A percentile compares a stretch with the other conserved stretches of the same genome.
Evolutionary conservation across 2,113 vertebrate species (phyloP).

Genomic region (Riparia riparia): DNA sequence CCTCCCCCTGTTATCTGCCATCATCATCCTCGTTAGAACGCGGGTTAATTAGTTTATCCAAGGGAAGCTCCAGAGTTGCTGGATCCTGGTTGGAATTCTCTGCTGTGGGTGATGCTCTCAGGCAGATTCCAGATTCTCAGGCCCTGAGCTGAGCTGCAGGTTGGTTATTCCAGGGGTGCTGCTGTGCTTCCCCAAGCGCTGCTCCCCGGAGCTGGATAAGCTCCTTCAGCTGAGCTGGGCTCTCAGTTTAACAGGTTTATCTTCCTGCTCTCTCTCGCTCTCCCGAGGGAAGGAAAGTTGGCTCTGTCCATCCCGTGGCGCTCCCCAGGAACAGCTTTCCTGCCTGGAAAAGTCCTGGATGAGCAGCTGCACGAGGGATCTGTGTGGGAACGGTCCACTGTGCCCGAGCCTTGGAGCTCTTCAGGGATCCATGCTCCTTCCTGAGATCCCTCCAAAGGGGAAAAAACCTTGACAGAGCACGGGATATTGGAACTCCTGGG

Average conservation of each 20-base stretch:
- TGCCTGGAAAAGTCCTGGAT: not conserved
- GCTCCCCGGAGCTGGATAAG: not conserved
- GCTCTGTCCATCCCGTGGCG: not conserved
- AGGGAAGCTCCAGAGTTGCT: not conserved
- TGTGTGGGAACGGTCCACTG: not conserved
- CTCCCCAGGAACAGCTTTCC: not conserved
- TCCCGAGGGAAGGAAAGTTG: not conserved
- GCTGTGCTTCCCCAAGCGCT: not conserved
- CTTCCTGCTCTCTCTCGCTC: accelerated
- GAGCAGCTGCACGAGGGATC: not conserved
- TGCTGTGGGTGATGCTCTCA: not conserved
- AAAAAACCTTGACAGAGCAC: not conserved
- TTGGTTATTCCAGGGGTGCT: not conserved
- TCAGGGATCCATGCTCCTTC: not conserved
- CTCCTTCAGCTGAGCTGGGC: not conserved
- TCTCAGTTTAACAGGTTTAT: not conserved
- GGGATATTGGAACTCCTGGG: not conserved
- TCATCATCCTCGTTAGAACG: not conserved
- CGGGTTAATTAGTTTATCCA: not conserved
- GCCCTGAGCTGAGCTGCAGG: not conserved
- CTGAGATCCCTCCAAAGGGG: not conserved
- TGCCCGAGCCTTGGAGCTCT: not conserved
- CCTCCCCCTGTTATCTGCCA: not conserved
- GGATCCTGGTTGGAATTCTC: not conserved
- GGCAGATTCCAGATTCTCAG: not conserved